phyloP scores from a whole-genome alignment of 2,888 invertebrate genomes.

The Folsomia manolachei region DNA sequence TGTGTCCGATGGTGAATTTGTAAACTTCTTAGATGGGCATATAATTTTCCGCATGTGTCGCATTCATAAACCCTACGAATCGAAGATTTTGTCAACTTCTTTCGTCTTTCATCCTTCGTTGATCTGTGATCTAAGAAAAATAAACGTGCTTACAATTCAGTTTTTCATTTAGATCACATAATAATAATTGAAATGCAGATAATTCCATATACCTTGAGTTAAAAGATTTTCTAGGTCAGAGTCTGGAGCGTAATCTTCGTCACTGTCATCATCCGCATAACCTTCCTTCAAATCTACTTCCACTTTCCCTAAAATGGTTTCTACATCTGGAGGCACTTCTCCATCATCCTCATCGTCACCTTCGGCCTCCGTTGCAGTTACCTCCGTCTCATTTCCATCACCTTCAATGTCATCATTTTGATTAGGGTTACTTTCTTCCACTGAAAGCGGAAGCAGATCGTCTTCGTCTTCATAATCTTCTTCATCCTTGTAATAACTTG shows the following conservation, averaged over 20 bases:
- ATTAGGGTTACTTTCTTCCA: neutral
- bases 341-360: neutral
- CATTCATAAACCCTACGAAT: neutral
- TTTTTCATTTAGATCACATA: too few relatives aligned
- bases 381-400: neutral
- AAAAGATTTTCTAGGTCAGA: constrained; percentile 4
- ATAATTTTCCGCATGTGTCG: constrained; percentile 1
- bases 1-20: neutral
- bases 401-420: neutral
- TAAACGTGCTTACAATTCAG: too few relatives aligned
- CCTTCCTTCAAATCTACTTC: constrained; percentile 6
- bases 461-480: constrained; percentile 10
- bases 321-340: neutral
- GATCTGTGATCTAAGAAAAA: neutral
- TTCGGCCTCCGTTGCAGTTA: constrained; percentile 1
- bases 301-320: neutral
- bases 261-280: constrained; percentile 6
- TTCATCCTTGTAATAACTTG: neutral
- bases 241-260: constrained; percentile 12
- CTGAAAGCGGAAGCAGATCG: neutral
- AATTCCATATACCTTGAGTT: neutral
- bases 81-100: neutral
- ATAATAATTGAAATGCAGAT: too few relatives aligned
- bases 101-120: neutral
- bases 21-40: constrained; percentile 1